Evolutionary conservation across 1,140 invertebrate genomes (phyloP).

Genomic region (Hypsibius dujardini): DNA sequence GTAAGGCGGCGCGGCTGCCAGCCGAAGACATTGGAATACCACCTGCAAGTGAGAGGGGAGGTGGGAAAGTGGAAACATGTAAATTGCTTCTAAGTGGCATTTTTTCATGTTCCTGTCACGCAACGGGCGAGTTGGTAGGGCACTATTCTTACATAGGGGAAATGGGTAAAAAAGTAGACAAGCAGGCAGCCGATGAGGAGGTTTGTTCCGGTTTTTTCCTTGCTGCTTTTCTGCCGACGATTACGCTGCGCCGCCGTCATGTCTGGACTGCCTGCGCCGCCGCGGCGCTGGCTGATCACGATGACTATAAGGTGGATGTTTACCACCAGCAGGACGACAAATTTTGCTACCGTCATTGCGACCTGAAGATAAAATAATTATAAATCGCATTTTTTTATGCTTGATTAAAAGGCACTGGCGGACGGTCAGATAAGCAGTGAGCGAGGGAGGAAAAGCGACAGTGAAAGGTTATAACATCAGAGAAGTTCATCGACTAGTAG

Average conservation of each 20-base stretch:
- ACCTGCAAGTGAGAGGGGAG: background rate
- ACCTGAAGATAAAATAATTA: background rate
- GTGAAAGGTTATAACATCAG: too few relatives aligned
- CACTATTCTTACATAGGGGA: background rate
- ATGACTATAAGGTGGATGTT: background rate
- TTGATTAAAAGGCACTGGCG: too few relatives aligned
- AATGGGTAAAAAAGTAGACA: constrained; percentile 1
- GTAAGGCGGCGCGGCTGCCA: background rate
- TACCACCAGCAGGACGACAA: background rate
- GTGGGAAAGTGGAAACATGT: background rate
- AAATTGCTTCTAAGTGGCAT: background rate
- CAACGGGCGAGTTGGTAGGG: background rate
- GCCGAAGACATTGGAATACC: background rate
- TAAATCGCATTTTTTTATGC: too few relatives aligned
- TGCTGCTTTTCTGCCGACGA: background rate
- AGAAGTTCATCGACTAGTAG: too few relatives aligned
- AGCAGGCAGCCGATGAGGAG: background rate
- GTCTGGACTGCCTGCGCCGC: background rate
- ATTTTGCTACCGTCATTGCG: constrained; percentile 7
- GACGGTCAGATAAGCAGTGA: too few relatives aligned
- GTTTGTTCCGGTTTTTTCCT: background rate
- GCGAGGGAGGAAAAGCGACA: too few relatives aligned
- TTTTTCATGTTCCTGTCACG: background rate
- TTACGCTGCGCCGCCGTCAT: too few relatives aligned
- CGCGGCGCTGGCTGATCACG: background rate